Base-by-base conservation (phyloP, 2,113 vertebrate genomes). In the Corythornis madagascariensis region DNA sequence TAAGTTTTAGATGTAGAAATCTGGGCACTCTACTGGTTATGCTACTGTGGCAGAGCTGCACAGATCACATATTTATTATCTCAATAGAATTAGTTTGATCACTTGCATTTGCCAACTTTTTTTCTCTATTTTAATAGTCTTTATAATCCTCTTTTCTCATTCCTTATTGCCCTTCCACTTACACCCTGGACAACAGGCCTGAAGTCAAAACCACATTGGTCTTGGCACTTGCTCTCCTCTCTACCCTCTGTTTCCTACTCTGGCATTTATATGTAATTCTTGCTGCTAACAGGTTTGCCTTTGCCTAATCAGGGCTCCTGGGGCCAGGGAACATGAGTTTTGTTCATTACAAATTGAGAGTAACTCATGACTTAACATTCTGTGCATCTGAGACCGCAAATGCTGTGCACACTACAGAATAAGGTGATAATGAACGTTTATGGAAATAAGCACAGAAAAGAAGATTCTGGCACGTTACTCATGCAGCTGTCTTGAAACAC, bases 301-400 rank as follows among this genome's bases (percentile, higher is more conserved):
- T 77, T 72, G 22, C 16, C n/a, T n/a, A n/a, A n/a, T n/a, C 11
- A 7, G 16, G 4, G 17, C 4, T 65, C 13, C 47, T 66, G 47
- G 0, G 3, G 5, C 35, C 3, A 3, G 11, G n/a, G 26, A 72
- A 21, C 29, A 48, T 5, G 11, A 9, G 1, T 11, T 35, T 57
- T 53, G 11, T 70, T 83, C 19, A 16, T 13, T 75, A 56, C 6
- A 50, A 25, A 18, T 29, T 22, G 18, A 1, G 43, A 40, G 61
- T 72, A 79, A 55, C 8, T 17, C 13, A 7, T 70, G 22, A 31
- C 6, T 70, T 85, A 17, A 5, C 9, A 31, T 76, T 52, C 15
- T 73, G 7, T 53, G 17, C 7, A 2, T 24, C 52, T 91, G 52
- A 10, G 11, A 33, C n/a, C 16, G 72, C 35, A 65, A 42, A 55